phyloP scores from a whole-genome alignment of 2,113 vertebrate genomes.

The Zeus faber region DNA sequence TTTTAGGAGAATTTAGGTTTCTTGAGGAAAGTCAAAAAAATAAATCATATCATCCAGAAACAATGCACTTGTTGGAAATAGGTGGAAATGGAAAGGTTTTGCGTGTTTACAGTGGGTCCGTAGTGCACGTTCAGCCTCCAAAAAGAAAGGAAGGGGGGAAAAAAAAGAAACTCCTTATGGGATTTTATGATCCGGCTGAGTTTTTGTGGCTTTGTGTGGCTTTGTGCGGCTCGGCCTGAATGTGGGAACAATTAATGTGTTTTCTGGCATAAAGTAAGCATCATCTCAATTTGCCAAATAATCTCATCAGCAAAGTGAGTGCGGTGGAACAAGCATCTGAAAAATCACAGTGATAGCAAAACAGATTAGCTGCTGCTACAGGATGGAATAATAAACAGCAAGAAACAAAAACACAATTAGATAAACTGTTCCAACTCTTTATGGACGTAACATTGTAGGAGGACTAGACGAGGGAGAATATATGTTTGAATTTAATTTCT shows the following conservation, averaged over 20 bases:
- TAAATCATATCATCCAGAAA: neutral
- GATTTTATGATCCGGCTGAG: constrained; percentile 52
- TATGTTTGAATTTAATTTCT: neutral
- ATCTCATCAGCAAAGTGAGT: constrained; percentile 78
- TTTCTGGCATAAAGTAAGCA: constrained; percentile 62
- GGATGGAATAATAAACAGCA: constrained; percentile 48
- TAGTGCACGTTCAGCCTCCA: too few relatives aligned
- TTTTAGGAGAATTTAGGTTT: neutral
- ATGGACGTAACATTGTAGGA: neutral
- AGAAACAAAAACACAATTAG: constrained; percentile 11
- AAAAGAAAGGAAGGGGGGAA: too few relatives aligned
- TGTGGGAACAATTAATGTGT: constrained; percentile 81
- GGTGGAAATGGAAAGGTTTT: too few relatives aligned
- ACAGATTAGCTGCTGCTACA: constrained; percentile 33
- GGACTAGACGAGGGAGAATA: neutral
- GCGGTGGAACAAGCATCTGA: constrained; percentile 74
- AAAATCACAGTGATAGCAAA: constrained; percentile 55
- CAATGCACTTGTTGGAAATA: constrained; percentile 9
- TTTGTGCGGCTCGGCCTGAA: constrained; percentile 55
- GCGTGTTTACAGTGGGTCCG: too few relatives aligned
- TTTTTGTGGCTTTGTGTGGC: constrained; percentile 59
- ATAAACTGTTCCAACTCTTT: neutral
- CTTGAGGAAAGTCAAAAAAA: neutral
- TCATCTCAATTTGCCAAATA: constrained; percentile 76
- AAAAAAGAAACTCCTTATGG: constrained; percentile 46